Evolutionary conservation across 1,140 invertebrate genomes (phyloP), one percentile per base, ranked within the genome.

Genomic region (Drosophila parvula): DNA sequence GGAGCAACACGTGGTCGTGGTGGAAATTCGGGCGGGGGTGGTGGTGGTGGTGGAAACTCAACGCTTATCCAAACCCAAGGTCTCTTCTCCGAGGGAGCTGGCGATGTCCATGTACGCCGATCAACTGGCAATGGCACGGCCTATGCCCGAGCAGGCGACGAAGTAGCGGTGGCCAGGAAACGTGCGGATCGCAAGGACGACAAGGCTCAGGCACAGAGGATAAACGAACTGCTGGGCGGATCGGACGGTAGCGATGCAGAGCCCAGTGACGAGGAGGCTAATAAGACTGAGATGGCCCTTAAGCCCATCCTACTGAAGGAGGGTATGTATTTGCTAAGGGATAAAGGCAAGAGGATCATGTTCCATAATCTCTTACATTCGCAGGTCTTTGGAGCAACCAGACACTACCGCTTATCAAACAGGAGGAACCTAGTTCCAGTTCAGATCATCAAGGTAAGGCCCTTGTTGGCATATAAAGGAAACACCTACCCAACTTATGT

Each of bases 71-170:
- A 92, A 69, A 92, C 91, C 0, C 75, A 81, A 5, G 91, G 91
- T 28, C 75, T 92, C 3, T 92, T 92, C 45, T 92, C 91, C 0
- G 91, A 92, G 59, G 91, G 91, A 27, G 89, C 89, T 8, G 91
- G 91, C 1, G 90, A 80, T 0, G 67, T 81, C 1, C 75, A 91
- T 6, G n/a, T 89, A 30, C 76, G 90, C 0, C 78, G 86, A 34
- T 64, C 75, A 0, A 62, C 67, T 0, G 77, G 67, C 9, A 71
- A 74, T 40, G 65, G 83, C 8, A 53, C 83, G 1, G 41, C 61
- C 4, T 83, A 85, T 61, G 60, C 73, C 0, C 53, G 86, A 3
- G 64, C 55, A 4, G 63, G 74, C 11, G 86, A 86, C 0, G 90
- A 91, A 36, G 70, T 78, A 27, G 48, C 73, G 7, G 59, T 88